Evolutionary conservation across 2,113 vertebrate genomes (phyloP).

Genomic region (Brevimyrus niger): DNA sequence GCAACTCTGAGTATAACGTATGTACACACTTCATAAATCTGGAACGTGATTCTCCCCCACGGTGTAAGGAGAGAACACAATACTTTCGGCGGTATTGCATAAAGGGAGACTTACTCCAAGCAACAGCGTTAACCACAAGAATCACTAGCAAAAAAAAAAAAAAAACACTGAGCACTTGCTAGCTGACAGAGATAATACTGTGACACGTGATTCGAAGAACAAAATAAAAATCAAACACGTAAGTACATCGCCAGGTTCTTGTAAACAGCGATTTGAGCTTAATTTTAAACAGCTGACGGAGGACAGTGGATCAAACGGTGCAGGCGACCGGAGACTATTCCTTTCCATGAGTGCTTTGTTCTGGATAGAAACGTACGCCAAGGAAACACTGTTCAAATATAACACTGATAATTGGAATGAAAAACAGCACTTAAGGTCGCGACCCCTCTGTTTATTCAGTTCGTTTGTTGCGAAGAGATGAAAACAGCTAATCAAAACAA

Average conservation of each 20-base stretch:
- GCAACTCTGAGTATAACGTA: conserved; percentile 42
- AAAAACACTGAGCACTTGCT: conserved; percentile 35
- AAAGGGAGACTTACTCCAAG: conserved; percentile 31
- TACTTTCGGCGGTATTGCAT: conserved; percentile 34
- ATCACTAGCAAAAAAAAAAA: conserved; percentile 33
- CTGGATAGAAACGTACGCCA: conserved; percentile 40
- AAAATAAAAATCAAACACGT: conserved; percentile 43
- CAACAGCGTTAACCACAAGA: conserved; percentile 36
- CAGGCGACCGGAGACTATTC: conserved; percentile 14
- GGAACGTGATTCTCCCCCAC: conserved; percentile 41
- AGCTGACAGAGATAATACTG: conserved; percentile 56
- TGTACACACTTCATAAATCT: conserved; percentile 37
- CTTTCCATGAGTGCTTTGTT: conserved; percentile 37
- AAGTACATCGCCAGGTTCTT: conserved; percentile 53
- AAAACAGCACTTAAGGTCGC: conserved; percentile 58
- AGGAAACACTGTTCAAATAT: conserved; percentile 33
- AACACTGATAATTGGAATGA: conserved; percentile 49
- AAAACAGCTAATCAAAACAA: neutral
- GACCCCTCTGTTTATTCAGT: conserved; percentile 31
- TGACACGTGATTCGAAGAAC: conserved; percentile 38
- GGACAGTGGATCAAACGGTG: conserved; percentile 39
- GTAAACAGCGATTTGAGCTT: conserved; percentile 63
- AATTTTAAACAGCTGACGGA: conserved; percentile 60
- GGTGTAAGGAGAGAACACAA: conserved; percentile 38
- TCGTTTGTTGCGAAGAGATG: conserved; percentile 1